A percentile compares a stretch with the other conserved stretches of the same genome.
Conservation (phyloP, 2,888 invertebrate species). For the Ichneumoninae sp. region DNA sequence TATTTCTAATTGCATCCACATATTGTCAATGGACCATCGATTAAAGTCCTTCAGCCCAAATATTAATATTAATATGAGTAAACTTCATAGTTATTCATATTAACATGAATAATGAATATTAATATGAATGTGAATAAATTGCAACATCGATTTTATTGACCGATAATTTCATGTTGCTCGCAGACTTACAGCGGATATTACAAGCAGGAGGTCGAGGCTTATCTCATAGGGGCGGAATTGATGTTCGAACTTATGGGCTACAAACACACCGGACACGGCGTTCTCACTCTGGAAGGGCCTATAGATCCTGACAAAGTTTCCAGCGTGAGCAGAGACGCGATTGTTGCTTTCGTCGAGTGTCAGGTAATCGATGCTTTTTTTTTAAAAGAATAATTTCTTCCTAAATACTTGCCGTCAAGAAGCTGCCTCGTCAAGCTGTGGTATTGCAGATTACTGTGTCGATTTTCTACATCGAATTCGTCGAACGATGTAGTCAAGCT, state of each 20-base stretch:
- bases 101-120: no score
- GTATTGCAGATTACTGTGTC: no score
- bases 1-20: no score
- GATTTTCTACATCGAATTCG: no score
- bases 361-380: conserved; percentile 86
- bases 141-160: neutral
- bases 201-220: conserved; percentile 93
- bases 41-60: no score
- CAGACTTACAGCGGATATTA: conserved; percentile 95
- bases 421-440: no score
- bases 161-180: conserved; percentile 65
- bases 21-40: no score
- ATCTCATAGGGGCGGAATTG: conserved; percentile 91
- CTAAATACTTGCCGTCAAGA: no score
- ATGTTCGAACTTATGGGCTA: conserved; percentile 94
- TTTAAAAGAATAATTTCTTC: no score
- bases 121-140: neutral
- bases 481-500: no score
- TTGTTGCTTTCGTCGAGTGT: conserved; percentile 95
- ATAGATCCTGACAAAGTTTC: conserved; percentile 93
- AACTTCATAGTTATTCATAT: no score
- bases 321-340: conserved; percentile 92
- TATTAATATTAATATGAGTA: no score
- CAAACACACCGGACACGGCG: conserved; percentile 86
- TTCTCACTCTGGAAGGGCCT: conserved; percentile 89